Conservation (phyloP, 2,888 invertebrate species). For the Drosophila differens region DNA sequence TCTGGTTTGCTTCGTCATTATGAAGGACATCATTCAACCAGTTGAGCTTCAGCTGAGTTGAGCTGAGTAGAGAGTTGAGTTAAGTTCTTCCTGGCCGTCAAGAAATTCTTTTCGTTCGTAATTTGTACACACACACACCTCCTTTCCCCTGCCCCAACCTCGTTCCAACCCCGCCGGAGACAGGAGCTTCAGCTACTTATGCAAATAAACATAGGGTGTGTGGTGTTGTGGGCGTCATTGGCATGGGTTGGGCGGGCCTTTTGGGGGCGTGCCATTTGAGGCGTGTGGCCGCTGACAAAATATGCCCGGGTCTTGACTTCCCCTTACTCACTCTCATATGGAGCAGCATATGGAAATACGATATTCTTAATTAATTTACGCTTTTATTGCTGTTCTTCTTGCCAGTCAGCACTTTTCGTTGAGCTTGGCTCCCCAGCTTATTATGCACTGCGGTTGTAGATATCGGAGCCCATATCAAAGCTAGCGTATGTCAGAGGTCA, state of each 20-base stretch:
- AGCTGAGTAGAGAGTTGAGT: conserved; percentile 1
- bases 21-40: conserved; percentile 80
- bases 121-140: conserved; percentile 64
- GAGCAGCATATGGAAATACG: conserved; percentile 66
- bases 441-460: conserved; percentile 28
- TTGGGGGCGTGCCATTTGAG: neutral
- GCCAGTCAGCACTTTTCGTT: conserved; percentile 51
- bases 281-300: conserved; percentile 17
- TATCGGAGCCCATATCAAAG: conserved; percentile 61
- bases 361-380: conserved; percentile 79
- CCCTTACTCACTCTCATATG: conserved; percentile 1
- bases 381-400: conserved; percentile 60
- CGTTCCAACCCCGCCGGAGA: neutral
- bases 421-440: conserved; percentile 15
- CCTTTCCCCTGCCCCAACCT: neutral
- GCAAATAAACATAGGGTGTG: conserved; percentile 74
- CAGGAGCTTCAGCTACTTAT: conserved; percentile 67
- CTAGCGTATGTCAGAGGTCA: conserved; percentile 58
- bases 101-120: conserved; percentile 55
- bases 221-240: conserved; percentile 44
- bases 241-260: neutral
- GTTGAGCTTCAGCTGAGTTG: conserved; percentile 54
- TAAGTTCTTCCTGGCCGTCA: conserved; percentile 29
- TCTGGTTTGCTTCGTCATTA: conserved; percentile 72
- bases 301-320: conserved; percentile 39